Percentiles rank a stretch among this genome's conserved stretches.
Conservation (phyloP, 2,797 vertebrate species). For the Pseudocheirus occidentalis region DNA sequence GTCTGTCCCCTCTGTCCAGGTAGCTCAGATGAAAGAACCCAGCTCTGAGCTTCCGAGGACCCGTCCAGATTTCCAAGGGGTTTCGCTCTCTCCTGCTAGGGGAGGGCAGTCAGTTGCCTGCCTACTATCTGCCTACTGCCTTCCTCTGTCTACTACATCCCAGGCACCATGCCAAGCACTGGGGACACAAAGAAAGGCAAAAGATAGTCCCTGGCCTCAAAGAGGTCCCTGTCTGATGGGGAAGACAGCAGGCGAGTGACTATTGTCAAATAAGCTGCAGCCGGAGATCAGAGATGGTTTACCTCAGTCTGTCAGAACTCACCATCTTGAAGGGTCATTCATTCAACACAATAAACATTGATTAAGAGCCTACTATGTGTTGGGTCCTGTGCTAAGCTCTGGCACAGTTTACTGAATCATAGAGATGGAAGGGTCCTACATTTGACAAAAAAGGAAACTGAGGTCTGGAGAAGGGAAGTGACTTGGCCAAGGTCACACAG, state of each 20-base stretch:
- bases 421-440: not conserved
- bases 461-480: not conserved
- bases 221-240: not conserved
- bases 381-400: not conserved
- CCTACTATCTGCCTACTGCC: no score
- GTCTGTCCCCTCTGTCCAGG: not conserved
- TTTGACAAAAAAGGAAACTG: not conserved
- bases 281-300: no score
- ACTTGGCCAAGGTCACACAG: no score
- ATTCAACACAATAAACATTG: not conserved
- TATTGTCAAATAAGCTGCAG: not conserved
- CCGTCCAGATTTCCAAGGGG: no score
- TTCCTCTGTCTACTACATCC: not conserved
- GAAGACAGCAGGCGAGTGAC: not conserved
- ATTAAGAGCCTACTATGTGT: not conserved
- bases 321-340: not conserved
- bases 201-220: not conserved
- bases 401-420: not conserved
- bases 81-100: no score
- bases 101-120: no score
- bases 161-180: not conserved
- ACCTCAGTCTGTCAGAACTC: not conserved
- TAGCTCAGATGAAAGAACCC: not conserved
- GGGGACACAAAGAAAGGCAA: not conserved
- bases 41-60: not conserved